Percentiles rank a stretch among this genome's conserved stretches.
phyloP scores from a whole-genome alignment of 2,888 invertebrate species.

The Stictocephala bisonia region DNA sequence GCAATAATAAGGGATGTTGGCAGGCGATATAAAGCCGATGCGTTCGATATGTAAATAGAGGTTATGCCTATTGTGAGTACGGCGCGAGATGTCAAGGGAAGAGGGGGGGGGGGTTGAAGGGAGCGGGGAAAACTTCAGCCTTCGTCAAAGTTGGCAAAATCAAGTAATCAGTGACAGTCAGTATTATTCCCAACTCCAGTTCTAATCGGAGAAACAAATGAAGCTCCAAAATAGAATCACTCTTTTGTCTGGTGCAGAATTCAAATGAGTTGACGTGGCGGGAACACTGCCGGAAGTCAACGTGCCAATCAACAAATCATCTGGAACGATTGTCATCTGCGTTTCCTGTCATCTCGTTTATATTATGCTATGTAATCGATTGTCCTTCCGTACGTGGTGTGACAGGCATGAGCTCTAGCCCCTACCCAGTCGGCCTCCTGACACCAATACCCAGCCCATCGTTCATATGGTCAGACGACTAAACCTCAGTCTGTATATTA shows the following conservation, averaged over 20 bases:
- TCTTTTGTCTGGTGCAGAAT: slow-evolving; percentile 42
- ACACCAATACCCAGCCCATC: no score
- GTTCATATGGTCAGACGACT: no score
- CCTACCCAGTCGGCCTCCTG: no score
- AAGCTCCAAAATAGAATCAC: slow-evolving; percentile 43
- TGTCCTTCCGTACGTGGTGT: not conserved
- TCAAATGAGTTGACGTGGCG: slow-evolving; percentile 17
- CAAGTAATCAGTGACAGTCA: slow-evolving; percentile 43
- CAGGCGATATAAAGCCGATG: slow-evolving; percentile 27
- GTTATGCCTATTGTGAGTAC: slow-evolving; percentile 36
- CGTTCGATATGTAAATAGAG: slow-evolving; percentile 41
- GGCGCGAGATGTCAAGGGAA: slow-evolving; percentile 14
- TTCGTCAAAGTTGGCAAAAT: slow-evolving; percentile 42
- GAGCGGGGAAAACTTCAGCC: slow-evolving; percentile 34
- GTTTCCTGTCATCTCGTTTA: slow-evolving; percentile 21
- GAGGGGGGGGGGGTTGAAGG: not conserved
- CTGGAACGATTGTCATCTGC: slow-evolving; percentile 46
- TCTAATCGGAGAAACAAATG: slow-evolving; percentile 42
- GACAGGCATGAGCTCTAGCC: no score
- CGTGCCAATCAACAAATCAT: slow-evolving; percentile 43
- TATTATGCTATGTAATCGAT: slow-evolving; percentile 6
- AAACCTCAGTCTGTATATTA: no score
- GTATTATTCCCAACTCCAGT: slow-evolving; percentile 42
- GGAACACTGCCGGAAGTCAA: slow-evolving; percentile 34
- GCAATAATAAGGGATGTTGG: slow-evolving; percentile 33